Evolutionary conservation across 2,113 vertebrate genomes (phyloP).

Genomic region (Lepidothrix coronata): DNA sequence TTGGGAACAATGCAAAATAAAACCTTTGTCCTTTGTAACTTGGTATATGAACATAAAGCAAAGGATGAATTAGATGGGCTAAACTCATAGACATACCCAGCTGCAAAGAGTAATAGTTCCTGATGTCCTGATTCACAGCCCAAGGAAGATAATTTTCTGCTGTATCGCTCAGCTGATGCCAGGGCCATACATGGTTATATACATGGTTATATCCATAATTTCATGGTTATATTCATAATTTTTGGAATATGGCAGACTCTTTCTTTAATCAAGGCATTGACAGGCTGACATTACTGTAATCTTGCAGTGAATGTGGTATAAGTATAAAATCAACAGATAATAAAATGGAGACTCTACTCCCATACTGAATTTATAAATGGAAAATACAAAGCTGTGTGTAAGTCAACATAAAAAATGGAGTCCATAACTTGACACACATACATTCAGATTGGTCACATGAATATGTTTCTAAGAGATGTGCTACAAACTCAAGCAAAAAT

Average conservation of each 20-base stretch:
- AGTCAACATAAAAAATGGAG: background rate
- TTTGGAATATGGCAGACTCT: background rate
- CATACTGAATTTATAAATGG: background rate
- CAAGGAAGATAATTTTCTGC: background rate
- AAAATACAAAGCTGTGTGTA: background rate
- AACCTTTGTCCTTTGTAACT: background rate
- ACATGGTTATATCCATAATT: background rate
- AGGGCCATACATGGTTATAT: background rate
- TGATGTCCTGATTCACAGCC: background rate
- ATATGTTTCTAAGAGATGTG: background rate
- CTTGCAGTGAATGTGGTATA: background rate
- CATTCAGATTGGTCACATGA: background rate
- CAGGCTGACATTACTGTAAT: background rate
- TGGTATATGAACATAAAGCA: background rate
- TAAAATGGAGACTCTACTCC: background rate
- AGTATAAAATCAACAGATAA: background rate
- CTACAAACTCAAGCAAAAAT: background rate
- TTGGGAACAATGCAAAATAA: background rate
- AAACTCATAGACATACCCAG: background rate
- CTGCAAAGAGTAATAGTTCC: background rate
- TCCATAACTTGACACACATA: background rate
- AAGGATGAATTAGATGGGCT: background rate
- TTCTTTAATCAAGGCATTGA: background rate
- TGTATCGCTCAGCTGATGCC: background rate
- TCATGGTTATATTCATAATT: background rate